Percentiles rank a stretch among this genome's conserved stretches.
Conservation (phyloP, 2,113 vertebrate genomes). For the Myrmecophaga tridactyla region DNA sequence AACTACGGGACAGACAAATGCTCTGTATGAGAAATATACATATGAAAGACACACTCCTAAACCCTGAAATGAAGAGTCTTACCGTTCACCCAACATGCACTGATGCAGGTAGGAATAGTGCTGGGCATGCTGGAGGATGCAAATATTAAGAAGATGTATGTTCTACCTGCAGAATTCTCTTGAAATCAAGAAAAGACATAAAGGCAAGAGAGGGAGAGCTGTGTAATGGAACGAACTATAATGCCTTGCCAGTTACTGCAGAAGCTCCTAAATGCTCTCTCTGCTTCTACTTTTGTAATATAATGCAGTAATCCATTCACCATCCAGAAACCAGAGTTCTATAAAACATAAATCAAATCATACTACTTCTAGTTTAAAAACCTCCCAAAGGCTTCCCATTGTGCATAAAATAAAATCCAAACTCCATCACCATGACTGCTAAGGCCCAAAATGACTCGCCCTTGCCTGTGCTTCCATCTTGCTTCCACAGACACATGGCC, state of each 20-base stretch:
- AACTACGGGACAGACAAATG: background rate
- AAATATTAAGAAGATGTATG: background rate
- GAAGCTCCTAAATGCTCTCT: background rate
- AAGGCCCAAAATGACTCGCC: rapidly evolving
- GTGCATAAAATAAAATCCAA: background rate
- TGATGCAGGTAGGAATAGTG: background rate
- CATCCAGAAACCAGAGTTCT: background rate
- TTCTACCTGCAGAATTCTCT: background rate
- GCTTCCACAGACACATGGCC: background rate
- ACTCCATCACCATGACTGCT: background rate
- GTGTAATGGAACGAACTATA: background rate
- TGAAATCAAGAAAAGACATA: background rate
- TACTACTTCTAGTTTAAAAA: background rate
- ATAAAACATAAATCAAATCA: background rate
- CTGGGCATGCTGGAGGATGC: background rate
- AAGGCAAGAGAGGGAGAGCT: background rate
- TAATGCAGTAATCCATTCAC: background rate
- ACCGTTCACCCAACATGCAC: background rate
- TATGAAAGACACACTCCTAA: background rate
- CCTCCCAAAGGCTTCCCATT: background rate
- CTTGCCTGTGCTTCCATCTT: background rate
- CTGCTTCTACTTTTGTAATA: background rate
- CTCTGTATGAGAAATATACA: background rate
- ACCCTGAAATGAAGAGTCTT: background rate
- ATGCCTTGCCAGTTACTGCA: background rate